These are phyloP conservation scores for Bombus fervidus DNA, from an alignment of 1,140 invertebrate genomes.

Conservation along the genomic window DNA sequence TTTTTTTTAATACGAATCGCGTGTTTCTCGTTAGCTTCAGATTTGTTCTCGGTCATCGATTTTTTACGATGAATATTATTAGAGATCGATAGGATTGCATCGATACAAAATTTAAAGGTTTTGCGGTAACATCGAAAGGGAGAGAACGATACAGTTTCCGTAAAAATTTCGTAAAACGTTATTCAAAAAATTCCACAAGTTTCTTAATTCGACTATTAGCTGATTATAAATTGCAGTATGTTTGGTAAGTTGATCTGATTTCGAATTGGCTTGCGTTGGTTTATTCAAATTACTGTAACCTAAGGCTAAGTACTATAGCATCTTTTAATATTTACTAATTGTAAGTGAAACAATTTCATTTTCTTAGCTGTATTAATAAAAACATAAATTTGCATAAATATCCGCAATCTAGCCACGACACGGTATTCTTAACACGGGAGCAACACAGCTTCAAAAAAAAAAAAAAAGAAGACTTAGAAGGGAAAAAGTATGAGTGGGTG, in stretches of 20 bases:
- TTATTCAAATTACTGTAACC: not conserved
- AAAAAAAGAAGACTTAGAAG: not conserved
- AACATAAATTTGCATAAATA: not conserved
- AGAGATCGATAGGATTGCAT: not conserved
- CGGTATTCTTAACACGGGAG: not conserved
- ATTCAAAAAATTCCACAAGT: not conserved
- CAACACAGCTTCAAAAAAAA: too few relatives aligned
- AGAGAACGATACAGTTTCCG: not conserved
- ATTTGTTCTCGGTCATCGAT: conserved; percentile 8
- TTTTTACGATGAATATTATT: not conserved
- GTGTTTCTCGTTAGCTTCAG: too few relatives aligned
- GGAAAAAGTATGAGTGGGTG: not conserved
- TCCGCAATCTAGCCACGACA: not conserved
- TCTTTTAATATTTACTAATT: not conserved
- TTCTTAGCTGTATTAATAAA: not conserved
- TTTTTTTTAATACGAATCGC: not conserved
- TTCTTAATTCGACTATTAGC: not conserved
- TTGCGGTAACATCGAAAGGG: not conserved
- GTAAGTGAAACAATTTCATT: not conserved
- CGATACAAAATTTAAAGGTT: not conserved
- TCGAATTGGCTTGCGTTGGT: not conserved
- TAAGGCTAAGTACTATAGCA: too few relatives aligned
- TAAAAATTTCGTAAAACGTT: too few relatives aligned
- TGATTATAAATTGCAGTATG: not conserved
- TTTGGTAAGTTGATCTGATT: not conserved